Conservation (phyloP, 2,113 vertebrate genomes). For the Syngnathus scovelli region DNA sequence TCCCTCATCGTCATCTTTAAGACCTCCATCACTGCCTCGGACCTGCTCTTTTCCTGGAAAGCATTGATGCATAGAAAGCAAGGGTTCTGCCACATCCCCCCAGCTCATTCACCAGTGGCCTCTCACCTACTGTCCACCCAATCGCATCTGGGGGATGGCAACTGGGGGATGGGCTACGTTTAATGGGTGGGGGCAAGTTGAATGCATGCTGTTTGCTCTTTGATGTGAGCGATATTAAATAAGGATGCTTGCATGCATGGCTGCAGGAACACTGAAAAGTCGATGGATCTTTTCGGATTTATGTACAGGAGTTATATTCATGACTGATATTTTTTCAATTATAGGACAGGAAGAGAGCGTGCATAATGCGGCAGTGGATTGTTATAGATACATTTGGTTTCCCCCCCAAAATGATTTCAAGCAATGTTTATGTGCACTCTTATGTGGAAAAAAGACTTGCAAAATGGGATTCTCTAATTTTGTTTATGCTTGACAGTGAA, state of each 20-base stretch:
- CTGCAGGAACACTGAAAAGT: conserved; percentile 36
- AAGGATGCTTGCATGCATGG: conserved; percentile 56
- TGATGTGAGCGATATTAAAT: conserved; percentile 41
- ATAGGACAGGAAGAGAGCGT: not conserved
- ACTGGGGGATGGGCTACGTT: conserved; percentile 26
- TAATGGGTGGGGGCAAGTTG: conserved; percentile 16
- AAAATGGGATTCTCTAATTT: conserved; percentile 17
- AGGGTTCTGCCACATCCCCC: conserved; percentile 43
- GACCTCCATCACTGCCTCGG: conserved; percentile 20
- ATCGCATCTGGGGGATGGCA: conserved; percentile 18
- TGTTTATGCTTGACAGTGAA: conserved; percentile 6
- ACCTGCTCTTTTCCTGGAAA: conserved; percentile 48
- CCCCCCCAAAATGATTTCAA: not conserved
- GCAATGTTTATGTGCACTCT: not conserved
- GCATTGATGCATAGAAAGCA: conserved; percentile 51
- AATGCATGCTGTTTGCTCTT: conserved; percentile 36
- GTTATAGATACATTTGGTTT: not conserved
- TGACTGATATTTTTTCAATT: conserved; percentile 1
- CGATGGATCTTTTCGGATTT: conserved; percentile 13
- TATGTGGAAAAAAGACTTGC: conserved; percentile 2
- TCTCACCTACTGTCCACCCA: conserved; percentile 39
- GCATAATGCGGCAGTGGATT: conserved; percentile 1
- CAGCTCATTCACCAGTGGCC: conserved; percentile 39
- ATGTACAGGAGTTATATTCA: conserved; percentile 4
- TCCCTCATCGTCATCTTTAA: conserved; percentile 45